Base-by-base conservation (phyloP, 64 coral and sea anemone species). In the Dendronephthya gigantea region DNA sequence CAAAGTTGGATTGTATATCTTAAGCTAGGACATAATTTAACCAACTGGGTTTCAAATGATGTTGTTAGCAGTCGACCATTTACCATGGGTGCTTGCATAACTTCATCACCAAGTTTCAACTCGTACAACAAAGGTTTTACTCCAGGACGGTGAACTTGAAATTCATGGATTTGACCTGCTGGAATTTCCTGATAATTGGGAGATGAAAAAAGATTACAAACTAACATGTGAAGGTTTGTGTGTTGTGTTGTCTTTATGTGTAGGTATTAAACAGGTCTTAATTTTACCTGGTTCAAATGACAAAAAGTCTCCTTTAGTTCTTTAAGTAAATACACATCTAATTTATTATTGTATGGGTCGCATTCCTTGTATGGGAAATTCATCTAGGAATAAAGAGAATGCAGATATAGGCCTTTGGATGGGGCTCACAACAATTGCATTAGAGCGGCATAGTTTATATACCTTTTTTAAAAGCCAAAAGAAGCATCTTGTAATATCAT, bases 221-320 rank as follows among this genome's bases (percentile, higher is more conserved):
- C 37, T 83, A 17, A 29, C 28, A 1, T 1, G 27, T 49, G 0
- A 22, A 40, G n/a, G n/a, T n/a, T n/a, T n/a, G n/a, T n/a, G n/a
- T n/a, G n/a, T n/a, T n/a, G n/a, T n/a, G n/a, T n/a, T n/a, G n/a
- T n/a, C n/a, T n/a, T n/a, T n/a, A n/a, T n/a, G n/a, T n/a, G n/a
- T n/a, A n/a, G n/a, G n/a, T n/a, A n/a, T n/a, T n/a, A 41, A n/a
- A 10, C 22, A 39, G 2, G 6, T 35, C 40, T 35, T 82, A n/a
- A 82, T 1, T 52, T 62, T 62, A 98, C 95, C 82, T 90, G 87
- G 39, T 90, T 98, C n/a, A 98, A 90, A 90, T 98, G 95, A 38
- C 95, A 98, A 69, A 98, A 98, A 1, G 95, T 98, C 72, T 98
- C 95, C 58, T 98, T 98, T 10, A 98, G 55, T 69, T 98, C 95